Evolutionary conservation across 2,888 invertebrate genomes (phyloP), one percentile per base, ranked within the genome.

Genomic region (Synergus gifuensis): DNA sequence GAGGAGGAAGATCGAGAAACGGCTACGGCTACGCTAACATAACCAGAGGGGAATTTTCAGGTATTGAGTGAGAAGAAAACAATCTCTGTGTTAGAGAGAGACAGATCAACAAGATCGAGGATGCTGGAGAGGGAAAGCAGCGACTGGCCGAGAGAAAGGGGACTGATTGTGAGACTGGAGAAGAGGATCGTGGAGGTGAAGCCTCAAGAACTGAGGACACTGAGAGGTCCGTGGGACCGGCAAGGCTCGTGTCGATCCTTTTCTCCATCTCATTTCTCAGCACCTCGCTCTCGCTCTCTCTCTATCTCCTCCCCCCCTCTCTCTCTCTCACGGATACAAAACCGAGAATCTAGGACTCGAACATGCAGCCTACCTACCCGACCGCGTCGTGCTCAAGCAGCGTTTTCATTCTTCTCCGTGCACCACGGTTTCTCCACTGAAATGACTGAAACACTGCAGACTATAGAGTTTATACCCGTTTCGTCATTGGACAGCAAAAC

Each of bases 351-450:
- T 81, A 82, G 82, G 82, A 81, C 82, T 81, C 82, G 80, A 79
- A 78, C 67, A 69, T 79, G 76, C 77, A 77, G 60, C 76, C 42
- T 58, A 80, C 62, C 49, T 40, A 28, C 67, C 73, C 80, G 54
- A 76, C 64, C 67, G 76, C 79, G 66, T 79, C 80, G 81, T 81
- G 79, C 79, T 69, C 63, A 54, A 81, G 78, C 80, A 79, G 81
- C 79, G 78, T 80, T 83, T 83, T 83, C 80, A 83, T 83, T 83
- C 83, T 83, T 83, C 78, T 79, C 81, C 82, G 83, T 79, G 83
- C 80, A 81, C 78, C 81, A 77, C 76, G 79, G 83, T 77, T 80
- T 80, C 73, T 77, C 44, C 76, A 77, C 67, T 49, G 28, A 28
- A 28, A 28, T 28, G 28, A 28, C 28, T 28, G 28, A 28, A 28